Base-by-base conservation (phyloP, 2,797 vertebrate genomes). In the Paratrypauchen microcephalus region DNA sequence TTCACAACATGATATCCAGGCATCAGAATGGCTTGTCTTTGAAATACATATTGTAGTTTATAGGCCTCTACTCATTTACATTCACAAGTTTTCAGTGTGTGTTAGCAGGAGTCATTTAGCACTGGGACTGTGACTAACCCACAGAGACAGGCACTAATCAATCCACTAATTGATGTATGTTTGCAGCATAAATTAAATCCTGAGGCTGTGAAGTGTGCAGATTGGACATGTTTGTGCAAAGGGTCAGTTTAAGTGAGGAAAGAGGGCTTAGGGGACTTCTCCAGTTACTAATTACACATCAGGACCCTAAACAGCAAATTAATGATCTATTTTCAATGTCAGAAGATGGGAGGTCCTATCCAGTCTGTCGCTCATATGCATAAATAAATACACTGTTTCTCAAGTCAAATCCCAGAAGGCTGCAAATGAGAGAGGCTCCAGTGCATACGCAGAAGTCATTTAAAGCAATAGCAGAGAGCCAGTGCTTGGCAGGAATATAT, bases 61-160 rank as follows among this genome's bases (percentile, higher is more conserved):
- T 21, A 11, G 0, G 1, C 11, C 3, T 54, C 6, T n/a, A 12
- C 52, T 12, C 21, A 23, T 23, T 2, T 6, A 6, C 39, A 13
- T 41, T n/a, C 50, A n/a, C 7, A 26, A 28, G 24, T 15, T 16
- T 32, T 16, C 18, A 36, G 28, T 60, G 41, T 15, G 48, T 8
- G 72, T 66, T 2, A 52, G 56, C 36, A 15, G 13, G 12, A 55
- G 75, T 24, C 55, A 28, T 24, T 57, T 56, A 16, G 63, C 23
- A 39, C 24, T 8, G 21, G 74, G 52, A 73, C 73, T 78, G 75
- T 77, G 71, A 84, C 82, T 65, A 78, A 80, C 69, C 67, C 28
- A 5, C 57, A 73, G 57, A 74, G 80, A 83, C 80, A 72, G 79
- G 57, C 30, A 54, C 79, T 68, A 78, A 85, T 85, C 77, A 79